Conservation (phyloP, 1,140 invertebrate genomes). For the Trachymyrmex septentrionalis region DNA sequence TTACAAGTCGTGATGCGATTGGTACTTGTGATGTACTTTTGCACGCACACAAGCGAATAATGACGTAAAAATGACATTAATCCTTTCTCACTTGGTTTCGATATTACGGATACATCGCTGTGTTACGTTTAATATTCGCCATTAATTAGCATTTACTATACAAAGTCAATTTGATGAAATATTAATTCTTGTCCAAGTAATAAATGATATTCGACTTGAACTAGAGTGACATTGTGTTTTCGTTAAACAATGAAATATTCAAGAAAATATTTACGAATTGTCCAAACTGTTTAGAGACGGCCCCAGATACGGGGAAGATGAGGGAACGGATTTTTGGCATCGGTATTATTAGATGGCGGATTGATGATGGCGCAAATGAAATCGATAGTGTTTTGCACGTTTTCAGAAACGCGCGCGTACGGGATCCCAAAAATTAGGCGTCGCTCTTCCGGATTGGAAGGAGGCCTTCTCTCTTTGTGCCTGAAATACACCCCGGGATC, state of each 20-base stretch:
- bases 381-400: constrained; percentile 21
- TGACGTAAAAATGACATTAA: neutral
- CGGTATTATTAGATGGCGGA: neutral
- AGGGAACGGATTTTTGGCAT: neutral
- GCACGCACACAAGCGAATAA: neutral
- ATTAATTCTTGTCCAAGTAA: neutral
- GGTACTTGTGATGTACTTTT: neutral
- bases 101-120: neutral
- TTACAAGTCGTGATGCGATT: neutral
- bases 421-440: constrained; percentile 71
- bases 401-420: constrained; percentile 48
- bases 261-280: constrained; percentile 21
- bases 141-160: neutral
- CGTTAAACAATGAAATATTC: constrained; percentile 1
- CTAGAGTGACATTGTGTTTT: neutral
- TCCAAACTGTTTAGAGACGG: neutral
- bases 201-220: neutral
- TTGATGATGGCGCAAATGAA: neutral
- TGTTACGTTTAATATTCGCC: neutral
- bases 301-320: neutral
- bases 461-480: constrained; percentile 80
- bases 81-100: neutral
- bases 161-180: neutral
- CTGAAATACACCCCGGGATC: constrained; percentile 81
- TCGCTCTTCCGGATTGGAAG: constrained; percentile 72